These are phyloP conservation scores for Madoqua kirkii DNA, from an alignment of 2,113 vertebrate species.

Conservation along the genomic window DNA sequence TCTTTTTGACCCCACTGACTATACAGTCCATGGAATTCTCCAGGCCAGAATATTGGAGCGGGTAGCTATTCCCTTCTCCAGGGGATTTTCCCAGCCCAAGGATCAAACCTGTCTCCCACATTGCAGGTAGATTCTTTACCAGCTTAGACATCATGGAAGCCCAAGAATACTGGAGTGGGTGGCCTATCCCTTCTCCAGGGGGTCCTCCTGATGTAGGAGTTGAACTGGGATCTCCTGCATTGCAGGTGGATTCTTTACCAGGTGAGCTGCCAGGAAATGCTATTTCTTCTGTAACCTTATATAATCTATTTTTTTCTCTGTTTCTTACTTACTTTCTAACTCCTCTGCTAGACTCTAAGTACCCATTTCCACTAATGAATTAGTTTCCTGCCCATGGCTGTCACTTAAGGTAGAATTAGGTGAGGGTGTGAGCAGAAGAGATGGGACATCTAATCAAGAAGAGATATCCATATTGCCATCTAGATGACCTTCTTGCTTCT, in stretches of 20 bases:
- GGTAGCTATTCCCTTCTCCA: not conserved
- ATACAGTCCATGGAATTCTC: not conserved
- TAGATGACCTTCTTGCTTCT: not conserved
- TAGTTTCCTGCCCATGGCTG: not conserved
- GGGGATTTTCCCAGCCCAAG: not conserved
- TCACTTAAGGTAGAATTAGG: not conserved
- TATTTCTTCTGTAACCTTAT: not conserved
- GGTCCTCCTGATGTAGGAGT: not conserved
- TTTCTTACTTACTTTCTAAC: not conserved
- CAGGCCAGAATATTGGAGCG: not conserved
- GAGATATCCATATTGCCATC: not conserved
- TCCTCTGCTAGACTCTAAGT: not conserved
- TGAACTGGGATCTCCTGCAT: not conserved
- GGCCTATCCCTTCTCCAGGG: not conserved
- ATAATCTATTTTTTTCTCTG: not conserved
- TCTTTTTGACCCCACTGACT: not conserved
- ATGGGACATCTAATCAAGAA: not conserved
- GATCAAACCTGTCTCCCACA: not conserved
- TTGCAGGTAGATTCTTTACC: not conserved
- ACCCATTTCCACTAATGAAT: not conserved
- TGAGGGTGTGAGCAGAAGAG: not conserved
- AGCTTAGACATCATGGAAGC: not conserved
- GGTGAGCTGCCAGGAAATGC: not conserved
- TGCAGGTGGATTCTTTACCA: not conserved
- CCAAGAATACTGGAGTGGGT: not conserved